Evolutionary conservation across 2,113 vertebrate genomes (phyloP).

Genomic region (Budorcas taxicolor): DNA sequence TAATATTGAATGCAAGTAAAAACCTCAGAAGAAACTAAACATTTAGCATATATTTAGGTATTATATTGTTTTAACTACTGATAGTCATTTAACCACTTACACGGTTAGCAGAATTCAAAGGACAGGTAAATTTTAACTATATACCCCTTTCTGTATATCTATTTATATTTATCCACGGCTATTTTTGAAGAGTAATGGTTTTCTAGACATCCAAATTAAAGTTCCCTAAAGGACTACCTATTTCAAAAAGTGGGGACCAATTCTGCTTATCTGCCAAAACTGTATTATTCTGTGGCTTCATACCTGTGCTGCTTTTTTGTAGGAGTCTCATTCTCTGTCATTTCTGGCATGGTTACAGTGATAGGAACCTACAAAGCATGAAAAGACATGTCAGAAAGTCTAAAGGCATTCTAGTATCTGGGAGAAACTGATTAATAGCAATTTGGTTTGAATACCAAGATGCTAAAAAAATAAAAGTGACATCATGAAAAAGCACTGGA

Average conservation of each 20-base stretch:
- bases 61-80: not conserved
- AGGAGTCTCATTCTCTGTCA: constrained; percentile 92
- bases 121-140: not conserved
- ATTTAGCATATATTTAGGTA: not conserved
- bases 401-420: not conserved
- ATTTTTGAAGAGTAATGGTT: not conserved
- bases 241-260: not conserved
- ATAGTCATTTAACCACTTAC: not conserved
- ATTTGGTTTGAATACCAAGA: constrained; percentile 32
- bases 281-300: constrained; percentile 48
- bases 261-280: not conserved
- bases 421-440: constrained; percentile 10
- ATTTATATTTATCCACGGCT: not conserved
- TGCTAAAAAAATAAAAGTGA: not conserved
- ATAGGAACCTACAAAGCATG: constrained; percentile 76
- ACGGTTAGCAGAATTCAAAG: not conserved
- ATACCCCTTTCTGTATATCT: not conserved
- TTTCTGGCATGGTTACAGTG: constrained; percentile 93
- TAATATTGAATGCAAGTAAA: not conserved
- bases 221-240: not conserved
- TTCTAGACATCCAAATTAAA: not conserved
- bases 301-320: constrained; percentile 91
- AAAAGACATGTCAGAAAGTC: constrained; percentile 22
- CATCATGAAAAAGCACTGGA: not conserved
- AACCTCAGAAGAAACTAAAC: not conserved